phyloP scores from a whole-genome alignment of 1,140 invertebrate genomes.

The Drosophila malerkotliana region DNA sequence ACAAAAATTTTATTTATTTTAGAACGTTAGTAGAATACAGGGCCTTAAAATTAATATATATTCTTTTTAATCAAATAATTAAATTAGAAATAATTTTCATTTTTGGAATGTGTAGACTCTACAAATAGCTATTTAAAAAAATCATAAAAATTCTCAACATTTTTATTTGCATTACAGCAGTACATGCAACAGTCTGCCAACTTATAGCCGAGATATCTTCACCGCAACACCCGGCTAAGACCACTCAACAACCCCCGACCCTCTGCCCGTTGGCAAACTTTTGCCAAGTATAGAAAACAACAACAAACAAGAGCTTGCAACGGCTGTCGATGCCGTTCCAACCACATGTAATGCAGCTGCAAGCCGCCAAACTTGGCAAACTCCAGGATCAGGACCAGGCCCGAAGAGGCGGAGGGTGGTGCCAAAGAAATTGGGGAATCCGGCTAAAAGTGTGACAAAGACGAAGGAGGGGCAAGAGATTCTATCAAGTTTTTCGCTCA shows the following conservation, averaged over 20 bases:
- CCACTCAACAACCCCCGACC: neutral
- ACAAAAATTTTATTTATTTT: too few species aligned
- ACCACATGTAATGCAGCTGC: constrained; percentile 73
- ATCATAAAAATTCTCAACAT: neutral
- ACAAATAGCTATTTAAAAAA: neutral
- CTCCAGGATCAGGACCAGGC: constrained; percentile 14
- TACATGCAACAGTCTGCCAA: constrained; percentile 53
- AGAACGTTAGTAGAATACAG: too few species aligned
- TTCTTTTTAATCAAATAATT: too few species aligned
- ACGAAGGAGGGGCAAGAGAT: constrained; percentile 28
- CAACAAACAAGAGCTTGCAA: constrained; percentile 61
- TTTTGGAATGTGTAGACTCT: neutral
- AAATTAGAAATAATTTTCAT: too few species aligned
- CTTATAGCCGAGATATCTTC: constrained; percentile 9
- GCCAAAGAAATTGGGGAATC: neutral
- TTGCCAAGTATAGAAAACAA: constrained; percentile 36
- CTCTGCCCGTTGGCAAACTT: constrained; percentile 44
- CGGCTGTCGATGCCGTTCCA: constrained; percentile 60
- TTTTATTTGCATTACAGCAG: constrained; percentile 11
- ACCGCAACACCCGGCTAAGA: constrained; percentile 16
- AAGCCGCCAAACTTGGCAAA: constrained; percentile 66
- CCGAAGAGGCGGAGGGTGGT: neutral
- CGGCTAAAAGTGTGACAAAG: constrained; percentile 21
- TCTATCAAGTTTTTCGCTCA: constrained; percentile 62
- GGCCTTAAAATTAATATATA: too few species aligned